Evolutionary conservation across 2,113 vertebrate genomes (phyloP), one percentile per base, ranked within the genome.

Genomic region (Anser brachyrhynchus): DNA sequence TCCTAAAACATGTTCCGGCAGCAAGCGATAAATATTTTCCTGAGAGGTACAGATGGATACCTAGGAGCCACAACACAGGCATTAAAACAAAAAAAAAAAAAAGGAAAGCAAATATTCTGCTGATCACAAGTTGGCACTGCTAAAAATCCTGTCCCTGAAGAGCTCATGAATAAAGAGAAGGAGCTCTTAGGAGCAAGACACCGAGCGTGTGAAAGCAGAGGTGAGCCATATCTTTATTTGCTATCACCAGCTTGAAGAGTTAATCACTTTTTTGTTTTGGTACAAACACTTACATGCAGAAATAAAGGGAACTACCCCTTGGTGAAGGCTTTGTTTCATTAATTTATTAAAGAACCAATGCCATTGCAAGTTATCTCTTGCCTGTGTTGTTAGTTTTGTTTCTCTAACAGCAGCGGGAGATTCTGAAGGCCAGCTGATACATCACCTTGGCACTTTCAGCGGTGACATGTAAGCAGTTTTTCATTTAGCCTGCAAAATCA

Each of bases 121-220:
- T 80, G 70, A 82, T 35, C 67, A 87, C 86, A 78, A 75, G 43
- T 14, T 76, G 26, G 46, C 59, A 94, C 72, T 69, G 69, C 65
- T 90, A 81, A 80, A 90, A 95, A 59, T 74, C 87, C 46, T 61
- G 39, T 92, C 87, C 80, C 82, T 2, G 2, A 87, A 92, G 70
- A 86, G 61, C 28, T 87, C 57, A 25, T 71, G 62, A 92, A 91
- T 71, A 92, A 83, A 95, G 75, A 67, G 77, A 95, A 79, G 44
- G 59, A 88, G 61, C 25, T 75, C 62, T 96, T 74, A 59, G 41
- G 89, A 94, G 75, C 72, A 41, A 81, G 59, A 70, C 44, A 65
- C 1, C 0, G 41, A 75, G 43, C 0, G 0, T 81, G 33, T 79
- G 70, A 94, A 92, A 89, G 52, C n/a, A 1, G 4, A 92, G 89